A percentile compares a stretch with the other conserved stretches of the same genome.
phyloP scores from a whole-genome alignment of 2,888 invertebrate species.

The Orthosia cruda region DNA sequence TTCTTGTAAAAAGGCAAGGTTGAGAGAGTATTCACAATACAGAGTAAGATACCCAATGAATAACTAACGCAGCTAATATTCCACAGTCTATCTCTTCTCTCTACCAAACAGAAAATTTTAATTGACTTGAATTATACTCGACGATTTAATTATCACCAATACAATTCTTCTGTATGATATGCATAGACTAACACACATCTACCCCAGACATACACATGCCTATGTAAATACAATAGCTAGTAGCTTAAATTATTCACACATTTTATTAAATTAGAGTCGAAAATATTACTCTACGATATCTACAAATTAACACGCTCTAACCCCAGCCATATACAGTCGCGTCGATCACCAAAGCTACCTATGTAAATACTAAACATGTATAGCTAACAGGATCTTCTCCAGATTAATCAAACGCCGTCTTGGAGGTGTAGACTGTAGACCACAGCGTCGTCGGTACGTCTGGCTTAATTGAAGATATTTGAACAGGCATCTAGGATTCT shows the following conservation, averaged over 20 bases:
- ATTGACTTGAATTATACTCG: no score
- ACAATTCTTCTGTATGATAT: background rate
- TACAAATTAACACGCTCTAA: background rate
- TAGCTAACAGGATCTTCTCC: conserved; percentile 35
- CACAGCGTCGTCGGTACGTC: conserved; percentile 28
- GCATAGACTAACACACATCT: background rate
- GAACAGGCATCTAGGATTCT: conserved; percentile 24
- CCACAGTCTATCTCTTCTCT: no score
- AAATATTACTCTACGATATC: background rate
- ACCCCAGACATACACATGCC: no score
- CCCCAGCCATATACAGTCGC: background rate
- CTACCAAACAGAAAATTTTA: no score
- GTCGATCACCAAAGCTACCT: conserved; percentile 24
- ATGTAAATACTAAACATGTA: conserved; percentile 39
- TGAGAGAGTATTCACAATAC: no score
- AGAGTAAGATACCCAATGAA: no score
- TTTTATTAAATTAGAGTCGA: background rate
- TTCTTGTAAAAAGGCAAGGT: no score
- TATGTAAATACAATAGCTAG: background rate
- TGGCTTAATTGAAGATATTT: conserved; percentile 44
- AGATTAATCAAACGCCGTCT: conserved; percentile 48
- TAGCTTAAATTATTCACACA: background rate
- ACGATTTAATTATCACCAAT: no score
- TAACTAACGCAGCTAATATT: no score
- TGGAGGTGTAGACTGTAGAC: conserved; percentile 31